Percentiles rank a stretch among this genome's conserved stretches.
These are phyloP conservation scores for Drosophila kohkoa DNA, from an alignment of 1,140 invertebrate genomes.

Conservation along the genomic window DNA sequence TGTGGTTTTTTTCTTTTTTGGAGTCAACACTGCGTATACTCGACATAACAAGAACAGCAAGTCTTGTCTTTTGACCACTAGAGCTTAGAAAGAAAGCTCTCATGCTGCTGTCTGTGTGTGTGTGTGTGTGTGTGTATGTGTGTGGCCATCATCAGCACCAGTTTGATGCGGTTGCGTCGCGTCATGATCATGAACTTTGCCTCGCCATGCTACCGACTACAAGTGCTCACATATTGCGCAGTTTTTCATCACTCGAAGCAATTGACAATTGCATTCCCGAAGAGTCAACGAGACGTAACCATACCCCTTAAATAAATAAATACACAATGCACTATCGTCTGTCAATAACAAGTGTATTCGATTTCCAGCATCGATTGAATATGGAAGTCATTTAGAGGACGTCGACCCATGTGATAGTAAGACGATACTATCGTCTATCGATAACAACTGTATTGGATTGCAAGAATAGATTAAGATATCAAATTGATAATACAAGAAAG, in stretches of 20 bases:
- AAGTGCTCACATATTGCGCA: constrained; percentile 32
- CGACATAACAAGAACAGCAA: no score
- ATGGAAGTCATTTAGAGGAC: no score
- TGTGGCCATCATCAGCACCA: neutral
- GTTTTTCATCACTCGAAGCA: constrained; percentile 25
- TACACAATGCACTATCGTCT: neutral
- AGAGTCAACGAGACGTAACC: constrained; percentile 28
- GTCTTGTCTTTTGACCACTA: constrained; percentile 16
- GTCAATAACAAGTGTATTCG: neutral
- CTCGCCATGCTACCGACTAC: neutral
- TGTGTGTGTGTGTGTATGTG: neutral
- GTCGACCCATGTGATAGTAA: no score
- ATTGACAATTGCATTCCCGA: constrained; percentile 23
- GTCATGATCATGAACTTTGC: constrained; percentile 45
- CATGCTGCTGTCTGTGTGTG: neutral
- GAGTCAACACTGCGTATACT: neutral
- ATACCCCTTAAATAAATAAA: constrained; percentile 4
- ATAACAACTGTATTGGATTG: neutral
- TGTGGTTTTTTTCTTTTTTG: neutral
- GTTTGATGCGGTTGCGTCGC: constrained; percentile 19
- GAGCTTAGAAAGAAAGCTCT: constrained; percentile 23
- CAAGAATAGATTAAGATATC: no score
- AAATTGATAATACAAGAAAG: no score
- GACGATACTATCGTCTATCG: neutral
- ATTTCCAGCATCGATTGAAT: neutral